Percentiles rank a stretch among this genome's conserved stretches.
These are phyloP conservation scores for Anguilla japonica DNA, from an alignment of 2,113 vertebrate genomes.

Conservation along the genomic window DNA sequence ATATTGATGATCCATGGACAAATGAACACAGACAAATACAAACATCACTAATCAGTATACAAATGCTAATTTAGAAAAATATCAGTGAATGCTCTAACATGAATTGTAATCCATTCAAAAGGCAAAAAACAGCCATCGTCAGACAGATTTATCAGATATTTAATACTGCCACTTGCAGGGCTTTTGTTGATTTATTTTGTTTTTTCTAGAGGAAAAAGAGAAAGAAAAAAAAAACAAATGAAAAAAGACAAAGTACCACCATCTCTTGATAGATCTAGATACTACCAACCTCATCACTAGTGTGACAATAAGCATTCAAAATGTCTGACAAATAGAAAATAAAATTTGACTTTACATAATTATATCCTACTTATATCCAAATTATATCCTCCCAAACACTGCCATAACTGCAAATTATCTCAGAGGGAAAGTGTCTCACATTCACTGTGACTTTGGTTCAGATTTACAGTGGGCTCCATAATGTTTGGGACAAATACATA, in stretches of 20 bases:
- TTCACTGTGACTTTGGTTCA: slow-evolving; percentile 31
- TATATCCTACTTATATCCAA: slow-evolving; percentile 22
- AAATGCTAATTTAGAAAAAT: background rate
- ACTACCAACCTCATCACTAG: background rate
- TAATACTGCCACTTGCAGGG: background rate
- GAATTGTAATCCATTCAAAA: background rate
- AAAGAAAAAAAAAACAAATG: background rate
- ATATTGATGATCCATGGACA: background rate
- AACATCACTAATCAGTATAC: background rate
- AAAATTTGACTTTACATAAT: slow-evolving; percentile 23
- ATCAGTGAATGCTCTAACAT: background rate
- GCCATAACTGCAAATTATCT: slow-evolving; percentile 46
- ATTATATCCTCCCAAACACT: slow-evolving; percentile 22
- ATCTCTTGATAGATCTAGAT: background rate
- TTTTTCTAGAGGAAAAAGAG: background rate
- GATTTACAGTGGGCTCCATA: slow-evolving; percentile 34
- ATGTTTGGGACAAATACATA: too few relatives aligned
- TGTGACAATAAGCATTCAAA: slow-evolving; percentile 10
- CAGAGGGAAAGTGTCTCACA: slow-evolving; percentile 27
- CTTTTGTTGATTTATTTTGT: background rate
- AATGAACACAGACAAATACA: background rate
- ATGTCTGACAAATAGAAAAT: slow-evolving; percentile 27
- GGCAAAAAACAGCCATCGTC: background rate
- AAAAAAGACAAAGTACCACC: background rate
- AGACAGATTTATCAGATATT: background rate